Evolutionary conservation across 2,113 vertebrate species (phyloP).

Genomic region (Drymodes brunneopygia): DNA sequence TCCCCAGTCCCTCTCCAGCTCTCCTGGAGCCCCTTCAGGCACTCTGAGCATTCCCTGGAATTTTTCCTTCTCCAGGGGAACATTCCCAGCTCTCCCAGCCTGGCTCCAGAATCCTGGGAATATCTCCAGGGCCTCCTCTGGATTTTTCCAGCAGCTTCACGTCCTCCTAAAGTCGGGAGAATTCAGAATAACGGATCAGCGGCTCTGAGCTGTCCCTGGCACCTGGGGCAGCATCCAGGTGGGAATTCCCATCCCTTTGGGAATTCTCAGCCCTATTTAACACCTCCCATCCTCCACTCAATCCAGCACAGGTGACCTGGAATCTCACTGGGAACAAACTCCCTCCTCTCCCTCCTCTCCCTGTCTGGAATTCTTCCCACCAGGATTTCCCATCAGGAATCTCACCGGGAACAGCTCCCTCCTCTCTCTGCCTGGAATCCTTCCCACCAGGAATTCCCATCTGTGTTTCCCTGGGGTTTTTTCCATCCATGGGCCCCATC

Average conservation of each 20-base stretch:
- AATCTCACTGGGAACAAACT: neutral
- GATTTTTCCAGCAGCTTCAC: neutral
- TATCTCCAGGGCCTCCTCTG: neutral
- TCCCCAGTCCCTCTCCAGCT: neutral
- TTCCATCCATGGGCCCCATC: neutral
- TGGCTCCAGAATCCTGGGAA: neutral
- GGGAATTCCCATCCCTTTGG: neutral
- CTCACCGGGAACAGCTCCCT: neutral
- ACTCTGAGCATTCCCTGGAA: neutral
- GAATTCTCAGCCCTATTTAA: neutral
- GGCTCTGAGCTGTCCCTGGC: neutral
- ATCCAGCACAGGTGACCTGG: neutral
- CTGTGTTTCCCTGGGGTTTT: neutral
- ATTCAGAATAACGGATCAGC: neutral
- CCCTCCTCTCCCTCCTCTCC: neutral
- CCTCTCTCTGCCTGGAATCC: too few relatives aligned
- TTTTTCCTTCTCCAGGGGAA: neutral
- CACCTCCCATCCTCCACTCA: neutral
- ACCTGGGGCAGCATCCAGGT: neutral
- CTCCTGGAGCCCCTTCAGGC: neutral
- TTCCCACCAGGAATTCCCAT: neutral
- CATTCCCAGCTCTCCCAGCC: neutral
- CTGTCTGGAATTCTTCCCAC: neutral
- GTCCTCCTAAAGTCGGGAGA: neutral
- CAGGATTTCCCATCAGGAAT: neutral